Evolutionary conservation across 2,888 invertebrate genomes (phyloP), one percentile per base, ranked within the genome.

Genomic region (Drosophila yooni): DNA sequence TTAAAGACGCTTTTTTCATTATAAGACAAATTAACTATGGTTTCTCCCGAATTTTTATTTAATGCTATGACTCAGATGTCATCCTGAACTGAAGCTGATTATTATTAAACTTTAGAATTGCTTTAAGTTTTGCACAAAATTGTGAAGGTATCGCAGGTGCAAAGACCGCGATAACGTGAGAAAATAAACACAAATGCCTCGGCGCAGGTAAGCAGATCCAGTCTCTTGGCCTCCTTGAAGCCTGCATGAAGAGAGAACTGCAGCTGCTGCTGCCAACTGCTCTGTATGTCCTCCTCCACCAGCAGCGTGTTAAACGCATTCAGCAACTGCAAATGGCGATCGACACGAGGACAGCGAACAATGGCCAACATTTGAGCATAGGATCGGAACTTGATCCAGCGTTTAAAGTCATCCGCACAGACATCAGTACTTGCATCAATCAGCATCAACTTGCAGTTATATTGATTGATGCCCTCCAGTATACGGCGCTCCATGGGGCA

Each of bases 381-480:
- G 0, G 80, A 74, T 2, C 87, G 77, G 51, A 91, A 92, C 56
- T 92, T 92, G 0, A 84, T 57, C 91, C 91, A 92, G n/a, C 91
- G 79, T 15, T 80, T 57, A 11, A 92, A 73, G 29, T 88, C 81
- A 0, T 78, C 67, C 13, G 78, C 62, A 33, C 79, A 70, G 29
- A 91, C 66, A 6, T 82, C 83, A 2, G 34, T 36, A 48, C 82
- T 81, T 1, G 86, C 82, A 78, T 92, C 91, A 51, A 92, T 83
- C 13, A 92, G 53, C 74, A 92, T 83, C 11, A 92, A 57, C 43
- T 83, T 78, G 58, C 91, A 89, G 13, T 83, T 65, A 13, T 81
- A 85, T 13, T 52, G 34, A 48, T 82, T 70, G 11, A 92, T 83
- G 21, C 68, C 74, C 7, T 76, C 62, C 15, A 92, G 61, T 15